Conservation (phyloP, 2,113 vertebrate species). For the Polypterus senegalus region DNA sequence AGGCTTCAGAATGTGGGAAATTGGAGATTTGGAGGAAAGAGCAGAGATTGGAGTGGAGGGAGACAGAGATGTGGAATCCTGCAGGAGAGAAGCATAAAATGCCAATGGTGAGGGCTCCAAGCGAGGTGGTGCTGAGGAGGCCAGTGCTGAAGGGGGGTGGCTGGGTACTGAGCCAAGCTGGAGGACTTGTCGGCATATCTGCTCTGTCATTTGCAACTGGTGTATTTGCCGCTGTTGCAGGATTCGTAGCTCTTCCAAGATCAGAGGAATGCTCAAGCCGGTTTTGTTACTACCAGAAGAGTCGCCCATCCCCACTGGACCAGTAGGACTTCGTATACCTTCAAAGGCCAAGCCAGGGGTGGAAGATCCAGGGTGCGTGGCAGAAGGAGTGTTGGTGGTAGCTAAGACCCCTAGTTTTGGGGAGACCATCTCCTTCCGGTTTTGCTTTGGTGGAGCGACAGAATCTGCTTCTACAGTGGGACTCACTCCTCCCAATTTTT, state of each 20-base stretch:
- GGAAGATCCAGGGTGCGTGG: constrained; percentile 32
- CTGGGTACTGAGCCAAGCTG: constrained; percentile 47
- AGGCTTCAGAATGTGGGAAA: not conserved
- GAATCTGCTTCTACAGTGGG: constrained; percentile 36
- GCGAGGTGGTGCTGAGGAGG: constrained; percentile 34
- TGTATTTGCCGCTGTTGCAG: constrained; percentile 82
- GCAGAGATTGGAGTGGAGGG: not conserved
- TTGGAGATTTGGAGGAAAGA: constrained; percentile 16
- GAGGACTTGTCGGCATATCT: constrained; percentile 78
- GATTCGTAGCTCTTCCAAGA: constrained; percentile 75
- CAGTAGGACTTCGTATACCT: constrained; percentile 40
- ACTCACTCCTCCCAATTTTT: constrained; percentile 6
- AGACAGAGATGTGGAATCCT: constrained; percentile 22
- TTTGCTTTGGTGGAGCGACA: constrained; percentile 33
- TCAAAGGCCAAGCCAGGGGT: constrained; percentile 46
- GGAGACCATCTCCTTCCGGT: constrained; percentile 41
- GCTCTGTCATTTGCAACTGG: constrained; percentile 88
- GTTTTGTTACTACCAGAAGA: constrained; percentile 21
- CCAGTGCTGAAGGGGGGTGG: constrained; percentile 19
- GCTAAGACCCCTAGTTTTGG: constrained; percentile 55
- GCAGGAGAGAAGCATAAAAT: constrained; percentile 26
- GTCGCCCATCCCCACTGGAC: constrained; percentile 29
- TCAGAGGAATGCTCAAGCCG: constrained; percentile 60
- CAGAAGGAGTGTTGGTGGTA: constrained; percentile 49
- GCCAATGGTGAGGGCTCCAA: constrained; percentile 40